A percentile compares a stretch with the other conserved stretches of the same genome.
phyloP scores from a whole-genome alignment of 2,888 invertebrate genomes.

The Lasioglossum marginatum region DNA sequence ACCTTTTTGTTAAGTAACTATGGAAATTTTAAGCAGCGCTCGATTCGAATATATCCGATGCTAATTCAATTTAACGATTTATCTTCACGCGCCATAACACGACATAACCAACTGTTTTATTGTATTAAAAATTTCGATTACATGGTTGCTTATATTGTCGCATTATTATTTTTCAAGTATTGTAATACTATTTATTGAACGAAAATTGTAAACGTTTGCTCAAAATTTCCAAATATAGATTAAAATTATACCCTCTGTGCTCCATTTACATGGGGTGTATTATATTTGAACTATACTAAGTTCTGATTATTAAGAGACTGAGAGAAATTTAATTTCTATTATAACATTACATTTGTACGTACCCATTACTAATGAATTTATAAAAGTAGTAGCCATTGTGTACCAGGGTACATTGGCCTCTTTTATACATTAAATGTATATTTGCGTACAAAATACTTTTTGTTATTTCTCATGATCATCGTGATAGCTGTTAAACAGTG shows the following conservation, averaged over 20 bases:
- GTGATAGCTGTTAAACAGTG: constrained; percentile 20
- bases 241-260: constrained; percentile 46
- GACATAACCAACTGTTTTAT: constrained; percentile 32
- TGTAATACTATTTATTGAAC: background rate
- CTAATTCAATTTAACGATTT: constrained; percentile 14
- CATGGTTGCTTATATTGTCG: background rate
- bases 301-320: constrained; percentile 39
- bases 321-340: constrained; percentile 43
- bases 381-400: constrained; percentile 47
- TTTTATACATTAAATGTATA: constrained; percentile 56
- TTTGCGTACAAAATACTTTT: constrained; percentile 58
- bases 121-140: background rate
- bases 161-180: background rate
- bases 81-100: background rate
- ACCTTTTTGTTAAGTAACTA: constrained; percentile 61
- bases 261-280: constrained; percentile 38
- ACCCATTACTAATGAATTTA: constrained; percentile 40
- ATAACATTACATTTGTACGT: constrained; percentile 40
- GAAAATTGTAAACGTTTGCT: constrained; percentile 48
- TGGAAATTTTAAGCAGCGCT: constrained; percentile 62
- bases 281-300: constrained; percentile 26
- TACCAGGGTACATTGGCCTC: constrained; percentile 26
- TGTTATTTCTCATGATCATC: constrained; percentile 42
- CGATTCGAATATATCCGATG: background rate
- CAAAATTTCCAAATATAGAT: constrained; percentile 53